A percentile compares a stretch with the other conserved stretches of the same genome.
phyloP scores from a whole-genome alignment of 1,140 invertebrate species.

The Formica selysi region DNA sequence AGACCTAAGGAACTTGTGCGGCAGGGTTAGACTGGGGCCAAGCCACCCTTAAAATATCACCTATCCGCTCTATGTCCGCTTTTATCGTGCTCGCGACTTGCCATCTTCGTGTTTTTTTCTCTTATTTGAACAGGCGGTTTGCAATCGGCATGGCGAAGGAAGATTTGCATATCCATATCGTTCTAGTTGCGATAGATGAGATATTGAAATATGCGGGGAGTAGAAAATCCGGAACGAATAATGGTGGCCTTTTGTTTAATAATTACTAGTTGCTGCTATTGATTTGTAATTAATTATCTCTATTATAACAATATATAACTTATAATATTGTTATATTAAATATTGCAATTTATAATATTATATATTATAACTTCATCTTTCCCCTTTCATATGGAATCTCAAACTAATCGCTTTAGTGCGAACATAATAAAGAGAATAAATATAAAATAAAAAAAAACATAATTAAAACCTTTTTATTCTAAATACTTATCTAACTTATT shows the following conservation, averaged over 20 bases:
- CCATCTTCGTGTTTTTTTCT: constrained; percentile 26
- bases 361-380: not conserved
- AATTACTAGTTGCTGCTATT: not conserved
- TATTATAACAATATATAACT: not conserved
- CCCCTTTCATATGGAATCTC: not conserved
- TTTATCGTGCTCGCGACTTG: constrained; percentile 66
- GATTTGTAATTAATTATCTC: not conserved
- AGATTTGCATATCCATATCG: constrained; percentile 79
- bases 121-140: not conserved
- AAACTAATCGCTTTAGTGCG: not conserved
- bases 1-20: constrained; percentile 75
- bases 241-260: not conserved
- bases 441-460: not conserved
- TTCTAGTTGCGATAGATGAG: constrained; percentile 74
- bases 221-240: not conserved
- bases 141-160: constrained; percentile 48
- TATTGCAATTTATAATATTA: no score
- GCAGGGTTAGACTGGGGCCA: constrained; percentile 67
- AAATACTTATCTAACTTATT: not conserved
- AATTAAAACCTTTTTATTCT: not conserved
- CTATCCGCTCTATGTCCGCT: constrained; percentile 62
- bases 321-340: constrained; percentile 2
- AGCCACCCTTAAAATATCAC: constrained; percentile 84
- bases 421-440: not conserved
- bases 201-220: not conserved